Evolutionary conservation across 2,888 invertebrate species (phyloP).

Genomic region (Unio pictorum): DNA sequence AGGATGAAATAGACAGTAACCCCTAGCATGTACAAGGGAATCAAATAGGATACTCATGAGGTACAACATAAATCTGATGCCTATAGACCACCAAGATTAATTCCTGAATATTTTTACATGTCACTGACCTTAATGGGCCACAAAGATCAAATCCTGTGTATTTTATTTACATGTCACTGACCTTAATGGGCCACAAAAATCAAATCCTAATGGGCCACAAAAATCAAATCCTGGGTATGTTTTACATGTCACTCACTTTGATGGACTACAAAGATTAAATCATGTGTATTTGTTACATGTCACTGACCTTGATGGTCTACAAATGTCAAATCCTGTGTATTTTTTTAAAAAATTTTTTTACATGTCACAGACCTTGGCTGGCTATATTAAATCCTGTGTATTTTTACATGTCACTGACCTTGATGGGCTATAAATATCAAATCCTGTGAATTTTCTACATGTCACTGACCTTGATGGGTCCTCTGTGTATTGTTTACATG

Average conservation of each 20-base stretch:
- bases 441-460: too few species aligned
- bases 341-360: not conserved
- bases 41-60: too few species aligned
- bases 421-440: too few species aligned
- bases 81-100: conserved; percentile 23
- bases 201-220: not conserved
- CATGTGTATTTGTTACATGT: not conserved
- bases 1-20: too few species aligned
- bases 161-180: too few species aligned
- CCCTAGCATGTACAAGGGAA: too few species aligned
- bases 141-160: conserved; percentile 8
- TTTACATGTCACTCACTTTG: not conserved
- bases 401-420: too few species aligned
- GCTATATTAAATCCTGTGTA: not conserved
- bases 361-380: not conserved
- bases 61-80: too few species aligned
- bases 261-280: not conserved
- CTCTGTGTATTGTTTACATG: too few species aligned
- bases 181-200: not conserved
- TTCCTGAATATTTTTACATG: not conserved
- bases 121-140: conserved; percentile 37
- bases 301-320: conserved; percentile 39
- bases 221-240: too few species aligned
- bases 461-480: too few species aligned
- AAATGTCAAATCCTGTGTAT: not conserved